Percentiles rank a stretch among this genome's conserved stretches.
These are phyloP conservation scores for Lithobates pipiens DNA, from an alignment of 2,797 vertebrate genomes.

Conservation along the genomic window DNA sequence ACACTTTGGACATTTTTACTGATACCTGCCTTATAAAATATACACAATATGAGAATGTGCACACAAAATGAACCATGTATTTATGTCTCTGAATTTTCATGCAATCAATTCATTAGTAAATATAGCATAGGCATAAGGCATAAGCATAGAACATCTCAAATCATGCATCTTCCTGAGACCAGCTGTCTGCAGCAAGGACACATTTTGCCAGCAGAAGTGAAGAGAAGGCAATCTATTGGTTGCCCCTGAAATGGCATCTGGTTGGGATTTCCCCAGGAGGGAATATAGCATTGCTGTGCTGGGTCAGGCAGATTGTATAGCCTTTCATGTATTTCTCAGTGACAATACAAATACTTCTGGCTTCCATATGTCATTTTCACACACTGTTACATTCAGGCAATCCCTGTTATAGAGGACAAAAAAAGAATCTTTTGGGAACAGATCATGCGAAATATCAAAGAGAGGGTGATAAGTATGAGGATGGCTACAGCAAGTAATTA, in stretches of 20 bases:
- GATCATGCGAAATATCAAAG: conserved; percentile 48
- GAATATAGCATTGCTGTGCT: background rate
- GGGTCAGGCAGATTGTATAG: conserved; percentile 14
- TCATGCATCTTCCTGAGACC: background rate
- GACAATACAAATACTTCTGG: conserved; percentile 28
- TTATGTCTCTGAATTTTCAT: too few relatives aligned
- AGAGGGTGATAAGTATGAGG: background rate
- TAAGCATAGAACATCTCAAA: background rate
- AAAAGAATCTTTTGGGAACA: conserved; percentile 32
- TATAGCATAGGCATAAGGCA: too few relatives aligned
- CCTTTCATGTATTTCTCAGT: conserved; percentile 36
- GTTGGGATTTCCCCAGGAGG: conserved; percentile 46
- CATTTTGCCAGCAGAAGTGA: conserved; percentile 13
- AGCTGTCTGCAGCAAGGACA: background rate
- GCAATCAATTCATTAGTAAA: background rate
- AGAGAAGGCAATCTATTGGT: conserved; percentile 24
- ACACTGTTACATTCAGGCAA: conserved; percentile 25
- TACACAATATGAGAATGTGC: too few relatives aligned
- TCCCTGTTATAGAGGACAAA: conserved; percentile 4
- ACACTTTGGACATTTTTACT: too few relatives aligned
- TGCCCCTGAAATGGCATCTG: conserved; percentile 34
- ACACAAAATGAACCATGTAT: too few relatives aligned
- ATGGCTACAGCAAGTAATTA: conserved; percentile 32
- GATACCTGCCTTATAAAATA: too few relatives aligned
- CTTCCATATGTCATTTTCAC: conserved; percentile 29